These are phyloP conservation scores for Platycheirus rosarum DNA, from an alignment of 2,888 invertebrate species.

Conservation along the genomic window DNA sequence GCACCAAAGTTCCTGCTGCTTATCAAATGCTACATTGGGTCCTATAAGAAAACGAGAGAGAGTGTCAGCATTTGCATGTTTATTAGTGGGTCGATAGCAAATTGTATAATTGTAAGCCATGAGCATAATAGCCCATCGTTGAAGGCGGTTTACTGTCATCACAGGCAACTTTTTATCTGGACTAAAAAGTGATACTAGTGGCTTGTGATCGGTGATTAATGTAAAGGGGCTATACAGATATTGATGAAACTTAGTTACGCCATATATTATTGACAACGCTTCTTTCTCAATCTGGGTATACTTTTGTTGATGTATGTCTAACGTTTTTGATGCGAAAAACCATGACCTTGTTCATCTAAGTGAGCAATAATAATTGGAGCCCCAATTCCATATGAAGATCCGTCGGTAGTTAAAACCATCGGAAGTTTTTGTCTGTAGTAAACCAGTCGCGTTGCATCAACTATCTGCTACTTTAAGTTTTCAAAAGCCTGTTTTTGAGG, in stretches of 20 bases:
- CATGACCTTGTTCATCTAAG: slow-evolving; percentile 31
- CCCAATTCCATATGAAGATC: slow-evolving; percentile 47
- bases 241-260: slow-evolving; percentile 48
- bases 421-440: slow-evolving; percentile 47
- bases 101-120: slow-evolving; percentile 39
- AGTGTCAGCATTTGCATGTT: too few species aligned
- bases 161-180: slow-evolving; percentile 57
- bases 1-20: slow-evolving; percentile 11
- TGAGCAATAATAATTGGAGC: slow-evolving; percentile 52
- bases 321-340: slow-evolving; percentile 58
- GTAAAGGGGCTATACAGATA: slow-evolving; percentile 41
- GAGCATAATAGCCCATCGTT: slow-evolving; percentile 51
- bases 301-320: slow-evolving; percentile 44
- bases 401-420: slow-evolving; percentile 52
- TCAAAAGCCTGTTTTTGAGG: slow-evolving; percentile 29
- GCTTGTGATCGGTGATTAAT: slow-evolving; percentile 46
- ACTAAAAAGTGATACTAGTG: slow-evolving; percentile 33
- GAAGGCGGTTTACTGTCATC: slow-evolving; percentile 46
- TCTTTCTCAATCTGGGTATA: slow-evolving; percentile 62
- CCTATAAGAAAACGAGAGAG: too few species aligned
- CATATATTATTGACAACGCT: slow-evolving; percentile 40
- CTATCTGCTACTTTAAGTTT: slow-evolving; percentile 25
- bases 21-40: slow-evolving; percentile 1
- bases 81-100: slow-evolving; percentile 32
- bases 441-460: slow-evolving; percentile 26